Conservation (phyloP, 2,797 vertebrate genomes). For the Tragopan temminckii region DNA sequence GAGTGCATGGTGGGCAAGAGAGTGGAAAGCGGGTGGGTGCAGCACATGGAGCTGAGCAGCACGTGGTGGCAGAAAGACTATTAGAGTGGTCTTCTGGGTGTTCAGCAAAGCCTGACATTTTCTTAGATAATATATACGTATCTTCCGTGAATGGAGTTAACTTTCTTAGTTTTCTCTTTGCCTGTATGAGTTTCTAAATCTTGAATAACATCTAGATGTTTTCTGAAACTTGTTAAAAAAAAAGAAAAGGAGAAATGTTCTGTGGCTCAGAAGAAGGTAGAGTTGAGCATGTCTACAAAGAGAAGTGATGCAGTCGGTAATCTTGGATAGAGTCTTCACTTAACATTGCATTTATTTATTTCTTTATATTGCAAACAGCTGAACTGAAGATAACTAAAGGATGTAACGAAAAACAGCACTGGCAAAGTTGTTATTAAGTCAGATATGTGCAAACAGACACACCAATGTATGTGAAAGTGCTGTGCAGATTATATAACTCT, state of each 20-base stretch:
- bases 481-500: not conserved
- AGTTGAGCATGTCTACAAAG: not conserved
- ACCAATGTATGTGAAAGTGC: not conserved
- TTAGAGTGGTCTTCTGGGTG: not conserved
- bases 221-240: not conserved
- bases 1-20: not conserved
- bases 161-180: not conserved
- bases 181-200: not conserved
- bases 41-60: not conserved
- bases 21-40: not conserved
- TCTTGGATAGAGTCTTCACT: not conserved
- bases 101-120: not conserved
- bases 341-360: not conserved
- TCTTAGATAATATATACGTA: not conserved
- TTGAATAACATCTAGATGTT: not conserved
- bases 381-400: not conserved
- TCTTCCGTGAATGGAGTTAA: not conserved
- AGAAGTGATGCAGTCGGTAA: not conserved
- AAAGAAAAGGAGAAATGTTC: not conserved
- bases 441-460: not conserved
- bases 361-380: not conserved
- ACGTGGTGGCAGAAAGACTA: accelerated
- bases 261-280: not conserved
- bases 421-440: not conserved
- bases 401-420: not conserved